A percentile compares a stretch with the other conserved stretches of the same genome.
Evolutionary conservation across 2,797 vertebrate genomes (phyloP).

Genomic region (Rhabdophis nuchalis): DNA sequence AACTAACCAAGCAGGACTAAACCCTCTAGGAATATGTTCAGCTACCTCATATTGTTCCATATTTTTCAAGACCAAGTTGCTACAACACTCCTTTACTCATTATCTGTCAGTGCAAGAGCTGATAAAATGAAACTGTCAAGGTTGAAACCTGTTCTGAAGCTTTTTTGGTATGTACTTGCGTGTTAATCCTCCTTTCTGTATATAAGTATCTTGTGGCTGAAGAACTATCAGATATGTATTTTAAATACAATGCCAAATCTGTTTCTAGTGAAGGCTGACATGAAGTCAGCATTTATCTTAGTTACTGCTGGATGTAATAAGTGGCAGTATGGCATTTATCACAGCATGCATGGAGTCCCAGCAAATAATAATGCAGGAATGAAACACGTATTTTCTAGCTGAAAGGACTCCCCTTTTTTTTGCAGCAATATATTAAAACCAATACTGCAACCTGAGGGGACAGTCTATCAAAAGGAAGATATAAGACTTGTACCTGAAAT

Average conservation of each 20-base stretch:
- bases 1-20: background rate
- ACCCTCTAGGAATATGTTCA: background rate
- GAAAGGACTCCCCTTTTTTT: background rate
- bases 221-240: background rate
- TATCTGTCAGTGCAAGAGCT: background rate
- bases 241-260: slow-evolving; percentile 5
- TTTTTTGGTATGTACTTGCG: background rate
- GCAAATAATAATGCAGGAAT: background rate
- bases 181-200: background rate
- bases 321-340: slow-evolving; percentile 4
- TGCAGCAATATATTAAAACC: background rate
- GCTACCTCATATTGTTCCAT: background rate
- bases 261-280: background rate
- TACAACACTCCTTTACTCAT: background rate
- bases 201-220: background rate
- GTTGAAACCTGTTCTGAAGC: background rate
- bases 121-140: background rate
- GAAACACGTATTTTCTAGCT: background rate
- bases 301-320: slow-evolving; percentile 15
- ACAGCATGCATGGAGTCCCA: background rate
- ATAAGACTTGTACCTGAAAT: background rate
- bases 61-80: background rate
- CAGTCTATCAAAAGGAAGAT: background rate
- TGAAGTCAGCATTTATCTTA: slow-evolving; percentile 24
- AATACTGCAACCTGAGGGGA: background rate